Evolutionary conservation across 2,797 vertebrate species (phyloP), one percentile per base, ranked within the genome.

Genomic region (Poliocrania exsul): DNA sequence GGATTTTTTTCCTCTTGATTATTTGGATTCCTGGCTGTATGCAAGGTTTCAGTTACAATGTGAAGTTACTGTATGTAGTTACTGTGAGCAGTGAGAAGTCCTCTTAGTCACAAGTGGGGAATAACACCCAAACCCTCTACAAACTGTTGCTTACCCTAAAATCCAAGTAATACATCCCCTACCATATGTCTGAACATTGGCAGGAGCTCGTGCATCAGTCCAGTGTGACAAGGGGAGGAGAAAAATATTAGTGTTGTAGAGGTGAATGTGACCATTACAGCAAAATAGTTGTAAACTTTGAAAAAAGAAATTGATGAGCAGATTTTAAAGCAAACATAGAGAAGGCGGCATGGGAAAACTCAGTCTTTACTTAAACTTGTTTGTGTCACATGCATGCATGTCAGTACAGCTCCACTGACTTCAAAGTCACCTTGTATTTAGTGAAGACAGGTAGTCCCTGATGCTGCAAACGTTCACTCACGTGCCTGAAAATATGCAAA

Each of bases 21-120:
- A 33, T 75, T 88, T 93, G 61, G 53, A 78, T 94, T 95, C 42
- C 67, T 85, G 72, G 75, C 69, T 92, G 84, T 61, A 65, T 70
- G 40, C 29, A 40, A 86, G 47, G 42, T 75, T 93, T 91, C 29
- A 69, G 79, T 61, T 69, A 33, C 0, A 0, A 70, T 20, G 33
- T 1, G 8, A 28, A 35, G 40, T 25, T 75, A 46, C 3, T 75
- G 5, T 24, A 11, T 23, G 56, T 23, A 81, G 19, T 54, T 81
- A 25, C 5, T 29, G 17, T 35, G 64, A 50, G 53, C 29, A 28
- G 28, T 9, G 50, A 56, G 74, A 73, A 46, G 10, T 14, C 11
- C 16, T 87, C 38, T 58, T 81, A 50, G 24, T 71, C 31, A 20
- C 46, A 74, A 54, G 12, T 11, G 20, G 35, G 51, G 20, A 92